Conservation (phyloP, 2,888 invertebrate species). For the Sinodicranocentrus sp. region DNA sequence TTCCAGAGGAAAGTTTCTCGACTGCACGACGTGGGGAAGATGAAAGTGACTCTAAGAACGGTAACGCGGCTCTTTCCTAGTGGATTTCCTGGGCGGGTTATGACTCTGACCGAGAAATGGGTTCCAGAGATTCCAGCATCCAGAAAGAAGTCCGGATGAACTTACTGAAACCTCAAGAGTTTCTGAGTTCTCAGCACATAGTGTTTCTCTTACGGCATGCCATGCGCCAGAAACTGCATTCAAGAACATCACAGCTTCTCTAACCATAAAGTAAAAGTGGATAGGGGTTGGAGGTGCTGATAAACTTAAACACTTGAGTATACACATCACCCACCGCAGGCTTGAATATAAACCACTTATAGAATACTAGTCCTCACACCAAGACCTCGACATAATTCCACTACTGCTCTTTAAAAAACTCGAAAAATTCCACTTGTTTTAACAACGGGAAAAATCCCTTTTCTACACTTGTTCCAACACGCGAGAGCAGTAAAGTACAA, state of each 20-base stretch:
- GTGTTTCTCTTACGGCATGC: constrained; percentile 60
- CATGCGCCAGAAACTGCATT: constrained; percentile 69
- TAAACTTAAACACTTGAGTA: constrained; percentile 65
- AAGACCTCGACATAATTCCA: constrained; percentile 57
- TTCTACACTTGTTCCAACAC: constrained; percentile 34
- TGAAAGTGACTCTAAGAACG: constrained; percentile 12
- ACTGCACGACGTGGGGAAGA: constrained; percentile 15
- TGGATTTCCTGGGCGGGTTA: constrained; percentile 58
- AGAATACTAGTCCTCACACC: not conserved
- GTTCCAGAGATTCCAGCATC: constrained; percentile 60
- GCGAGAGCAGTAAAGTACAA: constrained; percentile 32
- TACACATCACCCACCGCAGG: constrained; percentile 30
- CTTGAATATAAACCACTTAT: constrained; percentile 18
- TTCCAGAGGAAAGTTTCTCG: constrained; percentile 14
- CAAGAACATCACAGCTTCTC: constrained; percentile 39
- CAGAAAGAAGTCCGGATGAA: constrained; percentile 58
- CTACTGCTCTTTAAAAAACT: constrained; percentile 52
- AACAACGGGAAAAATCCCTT: constrained; percentile 26
- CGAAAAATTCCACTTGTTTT: constrained; percentile 56
- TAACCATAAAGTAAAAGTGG: constrained; percentile 50
- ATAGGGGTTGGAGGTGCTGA: constrained; percentile 64
- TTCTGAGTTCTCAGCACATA: constrained; percentile 45
- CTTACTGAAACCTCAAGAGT: constrained; percentile 67
- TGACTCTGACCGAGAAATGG: constrained; percentile 61
- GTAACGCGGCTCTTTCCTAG: constrained; percentile 14